phyloP scores from a whole-genome alignment of 2,888 invertebrate genomes.

The Alcis repandata region DNA sequence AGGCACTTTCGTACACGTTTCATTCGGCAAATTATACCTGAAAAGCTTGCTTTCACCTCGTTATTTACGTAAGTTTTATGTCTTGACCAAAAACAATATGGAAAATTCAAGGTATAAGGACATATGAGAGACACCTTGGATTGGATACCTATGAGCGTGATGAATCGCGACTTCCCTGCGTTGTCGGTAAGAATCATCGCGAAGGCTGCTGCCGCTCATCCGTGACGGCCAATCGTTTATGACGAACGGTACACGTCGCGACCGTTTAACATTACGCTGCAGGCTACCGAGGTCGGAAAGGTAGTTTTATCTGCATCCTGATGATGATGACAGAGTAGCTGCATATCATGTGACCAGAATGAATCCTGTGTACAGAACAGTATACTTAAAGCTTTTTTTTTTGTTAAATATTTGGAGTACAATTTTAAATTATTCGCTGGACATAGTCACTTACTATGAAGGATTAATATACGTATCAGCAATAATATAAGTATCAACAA shows the following conservation, averaged over 20 bases:
- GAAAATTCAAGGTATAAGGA: neutral
- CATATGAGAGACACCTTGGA: neutral
- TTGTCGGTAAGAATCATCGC: neutral
- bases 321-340: neutral
- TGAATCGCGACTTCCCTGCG: slow-evolving; percentile 7
- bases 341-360: neutral
- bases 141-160: slow-evolving; percentile 5
- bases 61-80: too few species aligned
- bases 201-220: slow-evolving; percentile 28
- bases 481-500: too few species aligned
- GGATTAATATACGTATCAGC: too few species aligned
- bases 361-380: neutral
- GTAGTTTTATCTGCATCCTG: neutral
- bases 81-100: too few species aligned
- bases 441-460: neutral
- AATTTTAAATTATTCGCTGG: neutral
- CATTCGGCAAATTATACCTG: too few species aligned
- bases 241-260: slow-evolving; percentile 7
- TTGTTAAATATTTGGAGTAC: neutral
- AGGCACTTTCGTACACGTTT: too few species aligned
- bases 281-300: slow-evolving; percentile 3
- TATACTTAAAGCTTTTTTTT: too few species aligned
- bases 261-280: slow-evolving; percentile 5
- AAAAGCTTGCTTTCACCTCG: too few species aligned
- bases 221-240: slow-evolving; percentile 26